A percentile compares a stretch with the other conserved stretches of the same genome.
phyloP scores from a whole-genome alignment of 37 sponge, comb jelly and placozoan species.

The Hormiphora californensis region DNA sequence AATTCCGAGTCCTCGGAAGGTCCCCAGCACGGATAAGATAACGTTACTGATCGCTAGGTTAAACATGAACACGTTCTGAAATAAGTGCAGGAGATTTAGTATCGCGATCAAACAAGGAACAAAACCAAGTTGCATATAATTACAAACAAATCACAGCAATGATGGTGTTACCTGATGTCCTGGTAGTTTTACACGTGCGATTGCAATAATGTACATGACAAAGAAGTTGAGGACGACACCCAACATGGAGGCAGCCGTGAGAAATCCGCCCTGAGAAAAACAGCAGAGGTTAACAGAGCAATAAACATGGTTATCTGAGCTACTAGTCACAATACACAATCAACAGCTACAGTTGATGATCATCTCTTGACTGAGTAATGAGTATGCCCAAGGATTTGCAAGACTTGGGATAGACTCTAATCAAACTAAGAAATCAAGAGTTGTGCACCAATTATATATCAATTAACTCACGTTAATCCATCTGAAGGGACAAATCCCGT shows the following conservation, averaged over 20 bases:
- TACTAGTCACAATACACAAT: too few relatives aligned
- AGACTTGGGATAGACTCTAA: too few relatives aligned
- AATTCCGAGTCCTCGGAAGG: neutral
- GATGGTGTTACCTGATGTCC: neutral
- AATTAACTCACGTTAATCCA: neutral
- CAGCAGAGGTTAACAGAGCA: neutral
- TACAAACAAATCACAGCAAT: neutral
- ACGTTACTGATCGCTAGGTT: neutral
- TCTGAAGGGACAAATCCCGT: slow-evolving; percentile 10
- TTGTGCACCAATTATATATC: too few relatives aligned
- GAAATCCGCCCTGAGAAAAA: neutral
- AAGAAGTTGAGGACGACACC: neutral
- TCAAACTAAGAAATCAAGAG: too few relatives aligned
- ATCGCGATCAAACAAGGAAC: neutral
- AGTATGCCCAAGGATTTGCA: too few relatives aligned
- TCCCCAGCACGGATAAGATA: neutral
- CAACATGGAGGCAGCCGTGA: neutral
- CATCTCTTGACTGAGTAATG: too few relatives aligned
- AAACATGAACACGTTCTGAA: neutral
- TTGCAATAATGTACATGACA: neutral
- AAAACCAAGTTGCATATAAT: neutral
- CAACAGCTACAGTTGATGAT: too few relatives aligned
- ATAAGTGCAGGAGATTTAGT: neutral
- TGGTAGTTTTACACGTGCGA: neutral
- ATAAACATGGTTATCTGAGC: too few relatives aligned